These are phyloP conservation scores for Arnoldichthys spilopterus DNA, from an alignment of 2,797 vertebrate genomes.

Conservation along the genomic window DNA sequence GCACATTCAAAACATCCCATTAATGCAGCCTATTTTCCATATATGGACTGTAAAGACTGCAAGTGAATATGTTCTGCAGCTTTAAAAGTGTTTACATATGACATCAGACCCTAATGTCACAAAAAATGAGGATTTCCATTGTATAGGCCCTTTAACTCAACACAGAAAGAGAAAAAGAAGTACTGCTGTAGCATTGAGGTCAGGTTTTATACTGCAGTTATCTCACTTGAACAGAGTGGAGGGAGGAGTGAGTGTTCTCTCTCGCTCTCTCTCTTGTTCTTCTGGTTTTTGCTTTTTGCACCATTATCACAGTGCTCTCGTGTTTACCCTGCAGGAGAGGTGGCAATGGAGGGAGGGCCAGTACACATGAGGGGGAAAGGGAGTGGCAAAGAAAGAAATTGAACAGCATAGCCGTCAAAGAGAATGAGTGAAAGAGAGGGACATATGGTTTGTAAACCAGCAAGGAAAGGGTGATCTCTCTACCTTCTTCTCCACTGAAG, in stretches of 20 bases:
- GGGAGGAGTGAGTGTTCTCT: background rate
- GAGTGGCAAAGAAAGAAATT: background rate
- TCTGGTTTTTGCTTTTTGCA: constrained; percentile 30
- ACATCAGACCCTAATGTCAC: no score
- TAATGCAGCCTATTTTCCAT: no score
- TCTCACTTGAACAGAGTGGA: background rate
- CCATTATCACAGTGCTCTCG: background rate
- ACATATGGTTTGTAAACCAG: background rate
- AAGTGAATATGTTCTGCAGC: no score
- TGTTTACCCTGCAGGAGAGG: background rate
- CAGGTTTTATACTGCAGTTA: constrained; percentile 14
- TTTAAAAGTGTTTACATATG: no score
- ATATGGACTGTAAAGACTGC: no score
- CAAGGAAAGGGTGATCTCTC: background rate
- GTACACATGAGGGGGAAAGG: background rate
- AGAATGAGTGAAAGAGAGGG: background rate
- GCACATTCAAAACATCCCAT: no score
- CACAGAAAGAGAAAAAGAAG: constrained; percentile 1
- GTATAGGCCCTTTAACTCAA: background rate
- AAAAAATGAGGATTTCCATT: background rate
- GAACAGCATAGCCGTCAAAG: background rate
- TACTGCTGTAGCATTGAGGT: constrained; percentile 9
- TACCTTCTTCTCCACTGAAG: background rate
- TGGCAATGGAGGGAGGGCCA: constrained; percentile 4
- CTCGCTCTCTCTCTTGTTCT: constrained; percentile 18